These are phyloP conservation scores for Sitophilus oryzae DNA, from an alignment of 1,140 invertebrate species.

Conservation along the genomic window DNA sequence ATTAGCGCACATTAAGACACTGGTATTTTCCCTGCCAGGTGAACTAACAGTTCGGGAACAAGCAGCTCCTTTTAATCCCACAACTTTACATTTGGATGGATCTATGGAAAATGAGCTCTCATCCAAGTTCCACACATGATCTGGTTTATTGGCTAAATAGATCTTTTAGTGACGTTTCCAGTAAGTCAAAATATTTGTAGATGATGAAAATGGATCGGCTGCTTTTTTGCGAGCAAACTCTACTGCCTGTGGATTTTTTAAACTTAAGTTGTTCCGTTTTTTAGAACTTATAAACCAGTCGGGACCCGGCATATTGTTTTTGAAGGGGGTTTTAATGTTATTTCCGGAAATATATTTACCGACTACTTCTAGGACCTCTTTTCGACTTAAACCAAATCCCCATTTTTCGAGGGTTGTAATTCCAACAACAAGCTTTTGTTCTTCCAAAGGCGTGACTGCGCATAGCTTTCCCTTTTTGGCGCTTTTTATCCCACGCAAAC, in stretches of 20 bases:
- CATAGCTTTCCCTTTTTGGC: too few relatives aligned
- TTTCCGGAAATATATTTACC: constrained; percentile 12
- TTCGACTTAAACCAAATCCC: constrained; percentile 10
- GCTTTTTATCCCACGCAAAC: too few relatives aligned
- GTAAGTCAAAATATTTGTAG: background rate
- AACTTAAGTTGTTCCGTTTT: constrained; percentile 7
- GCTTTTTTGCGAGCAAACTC: background rate
- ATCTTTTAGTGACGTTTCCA: background rate
- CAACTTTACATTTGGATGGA: constrained; percentile 7
- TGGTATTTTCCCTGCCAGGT: constrained; percentile 15
- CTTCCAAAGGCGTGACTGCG: too few relatives aligned
- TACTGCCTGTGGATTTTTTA: constrained; percentile 11
- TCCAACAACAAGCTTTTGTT: too few relatives aligned
- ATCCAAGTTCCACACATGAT: constrained; percentile 10
- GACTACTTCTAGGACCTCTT: constrained; percentile 6
- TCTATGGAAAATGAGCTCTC: constrained; percentile 6
- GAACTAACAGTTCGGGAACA: constrained; percentile 8
- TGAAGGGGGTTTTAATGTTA: constrained; percentile 11
- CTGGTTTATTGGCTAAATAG: background rate
- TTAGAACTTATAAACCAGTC: constrained; percentile 12
- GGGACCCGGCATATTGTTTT: constrained; percentile 7
- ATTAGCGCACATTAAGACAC: constrained; percentile 7
- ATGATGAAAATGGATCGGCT: background rate
- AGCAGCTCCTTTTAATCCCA: constrained; percentile 1
- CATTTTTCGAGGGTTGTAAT: too few relatives aligned